Evolutionary conservation across 2,888 invertebrate species (phyloP).

Genomic region (Zele albiditarsus): DNA sequence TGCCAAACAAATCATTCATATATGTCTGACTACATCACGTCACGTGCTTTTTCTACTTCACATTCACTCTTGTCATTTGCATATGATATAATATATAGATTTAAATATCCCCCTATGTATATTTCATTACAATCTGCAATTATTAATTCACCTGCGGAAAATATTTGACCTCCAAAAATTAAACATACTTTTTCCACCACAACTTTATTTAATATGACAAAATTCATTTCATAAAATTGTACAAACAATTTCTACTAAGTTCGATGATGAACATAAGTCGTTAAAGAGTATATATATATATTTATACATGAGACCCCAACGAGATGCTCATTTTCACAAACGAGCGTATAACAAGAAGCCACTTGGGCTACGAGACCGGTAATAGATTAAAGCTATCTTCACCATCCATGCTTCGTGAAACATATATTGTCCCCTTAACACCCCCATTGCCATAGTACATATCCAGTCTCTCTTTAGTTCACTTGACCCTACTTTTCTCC

Average conservation of each 20-base stretch:
- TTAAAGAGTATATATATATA: background rate
- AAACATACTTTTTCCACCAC: too few species aligned
- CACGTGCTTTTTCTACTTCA: too few species aligned
- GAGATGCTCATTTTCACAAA: constrained; percentile 51
- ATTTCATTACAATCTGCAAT: too few species aligned
- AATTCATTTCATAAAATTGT: too few species aligned
- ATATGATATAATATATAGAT: too few species aligned
- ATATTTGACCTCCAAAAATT: background rate
- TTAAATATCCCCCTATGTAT: too few species aligned
- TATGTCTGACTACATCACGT: too few species aligned
- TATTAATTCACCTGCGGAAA: too few species aligned
- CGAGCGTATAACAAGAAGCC: constrained; percentile 71
- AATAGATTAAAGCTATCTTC: constrained; percentile 71
- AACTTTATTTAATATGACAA: too few species aligned
- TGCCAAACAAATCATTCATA: too few species aligned
- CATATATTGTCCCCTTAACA: constrained; percentile 69
- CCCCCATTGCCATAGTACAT: constrained; percentile 60
- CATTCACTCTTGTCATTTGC: too few species aligned
- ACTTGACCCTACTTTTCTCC: constrained; percentile 70
- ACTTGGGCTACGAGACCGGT: constrained; percentile 63
- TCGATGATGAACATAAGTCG: background rate
- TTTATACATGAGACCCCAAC: background rate
- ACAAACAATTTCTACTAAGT: background rate
- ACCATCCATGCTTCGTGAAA: constrained; percentile 53
- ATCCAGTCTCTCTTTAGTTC: constrained; percentile 64